phyloP scores from a whole-genome alignment of 2,888 invertebrate genomes.

The Noctua comes region DNA sequence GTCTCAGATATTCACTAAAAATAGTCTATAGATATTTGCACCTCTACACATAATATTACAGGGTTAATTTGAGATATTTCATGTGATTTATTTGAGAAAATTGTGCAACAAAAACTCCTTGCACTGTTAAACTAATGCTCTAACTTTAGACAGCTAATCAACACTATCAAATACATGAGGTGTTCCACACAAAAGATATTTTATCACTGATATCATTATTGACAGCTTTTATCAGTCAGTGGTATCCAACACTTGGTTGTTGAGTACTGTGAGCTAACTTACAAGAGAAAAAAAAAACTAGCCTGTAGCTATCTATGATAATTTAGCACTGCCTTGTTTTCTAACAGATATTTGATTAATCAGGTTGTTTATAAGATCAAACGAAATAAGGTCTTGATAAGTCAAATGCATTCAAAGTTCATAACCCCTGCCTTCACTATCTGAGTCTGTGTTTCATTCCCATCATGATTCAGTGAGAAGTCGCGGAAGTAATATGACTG shows the following conservation, averaged over 20 bases:
- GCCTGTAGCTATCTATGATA: background rate
- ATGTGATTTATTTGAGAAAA: background rate
- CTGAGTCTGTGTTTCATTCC: constrained; percentile 9
- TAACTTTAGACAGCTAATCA: constrained; percentile 21
- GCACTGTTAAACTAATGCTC: background rate
- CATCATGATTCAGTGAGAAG: constrained; percentile 23
- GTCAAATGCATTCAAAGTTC: constrained; percentile 18
- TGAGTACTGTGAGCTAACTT: background rate
- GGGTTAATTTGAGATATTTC: background rate
- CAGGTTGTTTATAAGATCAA: background rate
- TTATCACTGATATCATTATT: constrained; percentile 63
- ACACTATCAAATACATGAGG: constrained; percentile 42
- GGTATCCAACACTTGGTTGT: constrained; percentile 65
- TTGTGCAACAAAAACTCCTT: background rate
- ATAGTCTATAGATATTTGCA: background rate
- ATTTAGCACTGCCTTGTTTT: background rate
- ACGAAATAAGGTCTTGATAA: background rate
- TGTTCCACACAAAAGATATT: constrained; percentile 53
- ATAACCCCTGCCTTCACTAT: constrained; percentile 31
- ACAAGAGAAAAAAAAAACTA: background rate
- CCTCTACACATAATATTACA: background rate
- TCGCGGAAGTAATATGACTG: constrained; percentile 6
- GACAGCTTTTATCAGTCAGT: constrained; percentile 72
- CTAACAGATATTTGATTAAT: background rate
- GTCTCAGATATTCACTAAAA: background rate